phyloP scores from a whole-genome alignment of 2,888 invertebrate genomes.

The Pasiphila rectangulata region DNA sequence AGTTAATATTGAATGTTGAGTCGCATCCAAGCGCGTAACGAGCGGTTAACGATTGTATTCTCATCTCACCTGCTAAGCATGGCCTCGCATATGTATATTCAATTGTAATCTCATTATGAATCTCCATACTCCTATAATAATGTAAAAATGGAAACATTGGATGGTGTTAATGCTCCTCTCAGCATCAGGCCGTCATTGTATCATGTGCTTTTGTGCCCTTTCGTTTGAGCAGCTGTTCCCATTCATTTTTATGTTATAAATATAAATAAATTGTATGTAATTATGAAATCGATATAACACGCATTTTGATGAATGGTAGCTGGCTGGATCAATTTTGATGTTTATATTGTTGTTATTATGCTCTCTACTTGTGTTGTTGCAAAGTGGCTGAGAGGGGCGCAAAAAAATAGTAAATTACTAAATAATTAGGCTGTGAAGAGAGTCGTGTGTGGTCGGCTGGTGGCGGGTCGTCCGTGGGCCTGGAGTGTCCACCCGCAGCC shows the following conservation, averaged over 20 bases:
- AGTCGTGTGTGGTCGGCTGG: slow-evolving; percentile 17
- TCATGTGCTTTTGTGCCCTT: slow-evolving; percentile 10
- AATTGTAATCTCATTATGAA: slow-evolving; percentile 76
- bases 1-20: slow-evolving; percentile 65
- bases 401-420: slow-evolving; percentile 72
- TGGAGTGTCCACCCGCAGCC: too few species aligned
- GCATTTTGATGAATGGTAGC: slow-evolving; percentile 25
- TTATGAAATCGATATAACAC: slow-evolving; percentile 25
- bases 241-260: slow-evolving; percentile 25
- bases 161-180: slow-evolving; percentile 64
- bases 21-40: slow-evolving; percentile 64
- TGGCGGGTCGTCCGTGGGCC: neutral
- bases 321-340: slow-evolving; percentile 13
- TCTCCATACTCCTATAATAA: slow-evolving; percentile 60
- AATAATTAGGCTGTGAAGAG: slow-evolving; percentile 51
- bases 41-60: slow-evolving; percentile 71
- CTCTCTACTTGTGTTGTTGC: slow-evolving; percentile 31
- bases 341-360: slow-evolving; percentile 19
- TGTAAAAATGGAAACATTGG: slow-evolving; percentile 75
- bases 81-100: slow-evolving; percentile 71
- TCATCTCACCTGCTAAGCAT: slow-evolving; percentile 75
- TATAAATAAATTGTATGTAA: slow-evolving; percentile 30
- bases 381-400: slow-evolving; percentile 41
- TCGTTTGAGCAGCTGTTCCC: slow-evolving; percentile 14
- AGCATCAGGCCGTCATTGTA: slow-evolving; percentile 37